Evolutionary conservation across 2,888 invertebrate species (phyloP), one percentile per base, ranked within the genome.

Genomic region (Sericinus montela): DNA sequence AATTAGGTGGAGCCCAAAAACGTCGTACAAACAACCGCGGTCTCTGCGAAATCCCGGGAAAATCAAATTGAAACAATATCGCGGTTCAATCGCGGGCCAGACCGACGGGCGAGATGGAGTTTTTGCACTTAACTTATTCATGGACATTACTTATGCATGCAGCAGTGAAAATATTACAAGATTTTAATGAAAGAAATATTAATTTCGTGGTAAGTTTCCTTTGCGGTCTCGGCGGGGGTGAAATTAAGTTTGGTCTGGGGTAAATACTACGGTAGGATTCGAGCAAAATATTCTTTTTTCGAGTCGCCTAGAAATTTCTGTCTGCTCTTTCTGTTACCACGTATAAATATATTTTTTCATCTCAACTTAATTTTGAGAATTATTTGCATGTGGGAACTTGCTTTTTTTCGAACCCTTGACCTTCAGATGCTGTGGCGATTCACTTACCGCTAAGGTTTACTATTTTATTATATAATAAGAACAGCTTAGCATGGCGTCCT

Each of bases 131-230:
- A 71, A 74, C 80, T 82, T 87, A 89, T 89, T 89, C 89, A 88
- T 80, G 60, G 75, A 71, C 70, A 89, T 89, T 89, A 89, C 87
- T 89, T 89, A 89, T 89, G 89, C 89, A 89, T 89, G 86, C 89
- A 89, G 89, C 88, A 82, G 80, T 72, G 83, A 82, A 89, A 89
- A 89, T 87, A 89, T 89, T 89, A 89, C 89, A 89, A 87, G 85
- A 80, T 88, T 88, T 89, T 89, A 89, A 89, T 89, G 89, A 89
- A 89, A 89, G 89, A 89, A 89, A 89, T 89, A 88, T 88, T 89
- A 89, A 88, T 87, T 89, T 87, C 75, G 72, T 75, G 80, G 84
- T 79, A 84, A 88, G 88, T 87, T 87, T 84, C 82, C 86, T 83
- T 82, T 77, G 84, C 76, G 79, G 72, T 69, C 55, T 52, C 65